Conservation (phyloP, 2,888 invertebrate species). For the Cheilosia variabilis region DNA sequence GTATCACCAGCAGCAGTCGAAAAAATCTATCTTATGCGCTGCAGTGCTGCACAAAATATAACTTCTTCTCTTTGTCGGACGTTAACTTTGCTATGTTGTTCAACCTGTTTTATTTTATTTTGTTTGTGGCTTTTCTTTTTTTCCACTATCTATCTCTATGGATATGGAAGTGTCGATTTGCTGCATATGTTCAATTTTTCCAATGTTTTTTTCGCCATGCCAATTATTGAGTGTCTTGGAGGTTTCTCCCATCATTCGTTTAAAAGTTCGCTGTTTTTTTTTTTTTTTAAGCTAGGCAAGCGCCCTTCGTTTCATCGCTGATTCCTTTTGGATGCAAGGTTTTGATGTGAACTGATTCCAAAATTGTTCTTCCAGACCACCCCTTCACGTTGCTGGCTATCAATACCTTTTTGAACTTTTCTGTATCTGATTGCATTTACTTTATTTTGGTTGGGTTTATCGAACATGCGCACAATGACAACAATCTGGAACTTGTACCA, state of each 20-base stretch:
- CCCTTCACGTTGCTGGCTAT: not conserved
- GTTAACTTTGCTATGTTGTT: constrained; percentile 69
- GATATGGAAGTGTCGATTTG: constrained; percentile 31
- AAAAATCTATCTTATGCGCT: constrained; percentile 34
- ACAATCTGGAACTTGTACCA: constrained; percentile 65
- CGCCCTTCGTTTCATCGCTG: not conserved
- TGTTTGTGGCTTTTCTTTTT: constrained; percentile 40
- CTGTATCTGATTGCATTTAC: constrained; percentile 30
- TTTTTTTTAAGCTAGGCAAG: not conserved
- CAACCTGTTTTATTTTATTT: constrained; percentile 65
- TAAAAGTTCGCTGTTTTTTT: not conserved
- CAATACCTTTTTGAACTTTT: constrained; percentile 30
- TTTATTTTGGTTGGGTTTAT: constrained; percentile 45
- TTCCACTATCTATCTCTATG: constrained; percentile 15
- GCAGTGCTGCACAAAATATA: constrained; percentile 19
- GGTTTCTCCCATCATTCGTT: constrained; percentile 15
- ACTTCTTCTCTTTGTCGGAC: constrained; percentile 49
- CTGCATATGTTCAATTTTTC: constrained; percentile 12
- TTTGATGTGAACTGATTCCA: constrained; percentile 30
- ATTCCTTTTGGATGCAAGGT: constrained; percentile 19
- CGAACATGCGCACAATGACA: constrained; percentile 60
- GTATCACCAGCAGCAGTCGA: constrained; percentile 9
- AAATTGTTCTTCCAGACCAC: not conserved
- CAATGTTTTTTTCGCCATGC: constrained; percentile 16
- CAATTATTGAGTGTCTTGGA: constrained; percentile 35